Evolutionary conservation across 2,888 invertebrate species (phyloP), one percentile per base, ranked within the genome.

Genomic region (Poecilus cupreus): DNA sequence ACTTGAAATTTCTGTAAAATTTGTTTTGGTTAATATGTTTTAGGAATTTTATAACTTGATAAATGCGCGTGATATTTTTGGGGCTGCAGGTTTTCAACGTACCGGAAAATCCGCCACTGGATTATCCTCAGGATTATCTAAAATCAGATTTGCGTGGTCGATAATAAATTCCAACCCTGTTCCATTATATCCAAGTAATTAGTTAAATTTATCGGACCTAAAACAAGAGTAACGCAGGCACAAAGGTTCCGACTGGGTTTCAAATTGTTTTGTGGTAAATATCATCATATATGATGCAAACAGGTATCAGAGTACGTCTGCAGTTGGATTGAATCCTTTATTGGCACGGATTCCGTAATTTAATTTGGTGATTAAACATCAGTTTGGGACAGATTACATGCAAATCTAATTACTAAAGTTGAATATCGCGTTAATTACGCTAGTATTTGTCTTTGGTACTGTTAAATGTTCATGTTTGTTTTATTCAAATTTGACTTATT

Each of bases 381-480:
- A 46, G 72, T 72, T 72, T 22, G 72, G 46, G 46, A 46, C 72
- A 72, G 46, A 46, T 72, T 24, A 72, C 72, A 72, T n/a, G 46
- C 18, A 24, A 72, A 72, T 46, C 72, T 72, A 72, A 72, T 72
- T 72, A 72, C 72, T 43, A 22, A 72, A 72, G 46, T 46, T 72
- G 72, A 72, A 72, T 72, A 72, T 46, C 43, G 46, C 22, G 72
- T 72, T 72, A 72, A 72, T 72, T 72, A 72, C 72, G 11, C 39
- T 18, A 11, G 16, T 68, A 37, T 68, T 68, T 68, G 64, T 68
- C 64, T 68, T 68, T 68, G 64, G 13, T 32, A 68, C 32, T 22
- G 37, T 18, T n/a, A 16, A 68, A 68, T 68, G 37, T 10, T 68
- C 32, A 18, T 68, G 64, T 68, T 68, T 68, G 22, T 16, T 68